A percentile compares a stretch with the other conserved stretches of the same genome.
These are phyloP conservation scores for Clistopyga incitator DNA, from an alignment of 2,888 invertebrate species.

Conservation along the genomic window DNA sequence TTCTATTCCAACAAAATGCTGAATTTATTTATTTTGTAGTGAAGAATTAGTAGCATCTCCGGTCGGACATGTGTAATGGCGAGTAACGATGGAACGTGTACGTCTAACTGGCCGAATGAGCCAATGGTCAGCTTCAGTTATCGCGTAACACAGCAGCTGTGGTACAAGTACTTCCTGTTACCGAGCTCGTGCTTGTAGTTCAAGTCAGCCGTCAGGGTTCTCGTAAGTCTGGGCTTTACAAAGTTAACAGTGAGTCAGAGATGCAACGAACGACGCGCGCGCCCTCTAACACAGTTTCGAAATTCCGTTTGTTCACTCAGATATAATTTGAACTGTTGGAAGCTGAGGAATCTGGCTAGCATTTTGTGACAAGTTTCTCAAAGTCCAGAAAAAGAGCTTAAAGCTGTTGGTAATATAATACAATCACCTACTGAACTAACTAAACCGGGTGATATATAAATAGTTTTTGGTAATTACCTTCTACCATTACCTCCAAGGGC, in stretches of 20 bases:
- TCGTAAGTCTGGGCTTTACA: conserved; percentile 14
- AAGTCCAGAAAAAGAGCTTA: not conserved
- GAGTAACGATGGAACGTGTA: conserved; percentile 12
- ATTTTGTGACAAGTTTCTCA: not conserved
- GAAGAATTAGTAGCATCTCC: not conserved
- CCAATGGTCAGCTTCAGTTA: conserved; percentile 6
- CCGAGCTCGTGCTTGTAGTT: conserved; percentile 13
- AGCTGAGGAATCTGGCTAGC: not conserved
- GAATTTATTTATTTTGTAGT: not conserved
- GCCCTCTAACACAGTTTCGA: conserved; percentile 25
- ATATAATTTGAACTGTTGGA: conserved; percentile 15
- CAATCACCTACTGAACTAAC: no score
- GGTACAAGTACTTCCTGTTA: not conserved
- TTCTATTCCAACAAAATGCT: not conserved
- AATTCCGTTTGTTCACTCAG: conserved; percentile 14
- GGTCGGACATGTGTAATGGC: no score
- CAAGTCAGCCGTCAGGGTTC: conserved; percentile 10
- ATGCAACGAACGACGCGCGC: conserved; percentile 11
- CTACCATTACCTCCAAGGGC: no score
- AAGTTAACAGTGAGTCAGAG: conserved; percentile 22
- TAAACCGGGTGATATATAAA: no score
- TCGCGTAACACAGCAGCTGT: conserved; percentile 13
- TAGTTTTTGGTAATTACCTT: no score
- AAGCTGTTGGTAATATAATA: not conserved
- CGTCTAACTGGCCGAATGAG: not conserved